Percentiles rank a stretch among this genome's conserved stretches.
phyloP scores from a whole-genome alignment of 1,140 invertebrate species.

The Procambarus virginalis region DNA sequence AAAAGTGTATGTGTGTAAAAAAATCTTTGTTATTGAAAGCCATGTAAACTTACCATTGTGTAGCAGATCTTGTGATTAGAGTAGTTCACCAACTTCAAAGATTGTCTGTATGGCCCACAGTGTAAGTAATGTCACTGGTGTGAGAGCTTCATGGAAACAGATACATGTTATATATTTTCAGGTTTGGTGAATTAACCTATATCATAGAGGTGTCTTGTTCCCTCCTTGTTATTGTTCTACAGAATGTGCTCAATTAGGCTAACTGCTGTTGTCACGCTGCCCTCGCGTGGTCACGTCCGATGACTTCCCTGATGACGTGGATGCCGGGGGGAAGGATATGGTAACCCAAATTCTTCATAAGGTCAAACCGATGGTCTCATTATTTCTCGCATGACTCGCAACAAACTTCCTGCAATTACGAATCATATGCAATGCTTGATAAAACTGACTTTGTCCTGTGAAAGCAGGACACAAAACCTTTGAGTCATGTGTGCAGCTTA shows the following conservation, averaged over 20 bases:
- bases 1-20: neutral
- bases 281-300: slow-evolving; percentile 45
- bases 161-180: slow-evolving; percentile 65
- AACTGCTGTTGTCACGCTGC: slow-evolving; percentile 62
- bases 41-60: slow-evolving; percentile 59
- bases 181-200: slow-evolving; percentile 66
- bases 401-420: slow-evolving; percentile 44
- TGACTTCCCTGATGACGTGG: slow-evolving; percentile 31
- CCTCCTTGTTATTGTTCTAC: slow-evolving; percentile 68
- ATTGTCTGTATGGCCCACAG: slow-evolving; percentile 52
- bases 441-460: slow-evolving; percentile 43
- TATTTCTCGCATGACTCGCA: slow-evolving; percentile 56
- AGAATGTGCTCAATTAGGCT: slow-evolving; percentile 68
- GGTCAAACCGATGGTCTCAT: slow-evolving; percentile 57
- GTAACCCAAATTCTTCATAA: slow-evolving; percentile 66
- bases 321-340: slow-evolving; percentile 56
- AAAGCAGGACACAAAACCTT: slow-evolving; percentile 54
- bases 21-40: slow-evolving; percentile 5
- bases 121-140: slow-evolving; percentile 41
- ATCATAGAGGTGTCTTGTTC: slow-evolving; percentile 67
- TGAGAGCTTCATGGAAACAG: slow-evolving; percentile 48
- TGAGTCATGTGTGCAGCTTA: slow-evolving; percentile 56
- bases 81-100: slow-evolving; percentile 60
- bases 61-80: slow-evolving; percentile 66
- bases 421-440: slow-evolving; percentile 59